phyloP scores from a whole-genome alignment of 2,113 vertebrate genomes.

The Salvelinus alpinus region DNA sequence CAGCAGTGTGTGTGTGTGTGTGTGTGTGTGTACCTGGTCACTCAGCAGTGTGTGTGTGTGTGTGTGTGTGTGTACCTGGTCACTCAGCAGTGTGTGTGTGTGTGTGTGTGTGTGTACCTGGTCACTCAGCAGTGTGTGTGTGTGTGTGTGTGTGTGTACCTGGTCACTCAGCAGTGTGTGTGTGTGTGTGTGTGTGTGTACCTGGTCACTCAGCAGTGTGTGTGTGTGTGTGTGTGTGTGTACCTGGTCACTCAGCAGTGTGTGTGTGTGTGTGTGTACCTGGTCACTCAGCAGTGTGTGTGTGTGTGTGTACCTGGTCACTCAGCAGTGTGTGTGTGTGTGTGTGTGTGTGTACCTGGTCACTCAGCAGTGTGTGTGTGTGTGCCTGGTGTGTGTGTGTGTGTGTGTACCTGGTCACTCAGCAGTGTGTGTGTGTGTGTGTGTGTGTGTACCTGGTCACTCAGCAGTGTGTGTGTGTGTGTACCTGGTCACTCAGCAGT shows the following conservation, averaged over 20 bases:
- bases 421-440: conserved; percentile 82
- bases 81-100: conserved; percentile 86
- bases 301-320: conserved; percentile 83
- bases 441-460: conserved; percentile 97
- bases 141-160: too few relatives aligned
- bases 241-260: conserved; percentile 94
- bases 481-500: conserved; percentile 93
- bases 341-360: too few relatives aligned
- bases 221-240: too few relatives aligned
- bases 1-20: conserved; percentile 81
- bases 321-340: conserved; percentile 84
- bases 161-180: conserved; percentile 93
- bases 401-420: conserved; percentile 95
- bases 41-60: conserved; percentile 84
- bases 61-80: too few relatives aligned
- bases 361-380: conserved; percentile 86
- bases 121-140: conserved; percentile 89
- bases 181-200: too few relatives aligned
- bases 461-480: conserved; percentile 82
- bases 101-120: too few relatives aligned
- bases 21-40: too few relatives aligned
- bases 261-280: conserved; percentile 82
- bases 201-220: conserved; percentile 93
- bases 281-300: conserved; percentile 93
- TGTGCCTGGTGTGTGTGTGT: too few relatives aligned